Base-by-base conservation (phyloP, 1,140 invertebrate genomes). In the Chionoecetes opilio region DNA sequence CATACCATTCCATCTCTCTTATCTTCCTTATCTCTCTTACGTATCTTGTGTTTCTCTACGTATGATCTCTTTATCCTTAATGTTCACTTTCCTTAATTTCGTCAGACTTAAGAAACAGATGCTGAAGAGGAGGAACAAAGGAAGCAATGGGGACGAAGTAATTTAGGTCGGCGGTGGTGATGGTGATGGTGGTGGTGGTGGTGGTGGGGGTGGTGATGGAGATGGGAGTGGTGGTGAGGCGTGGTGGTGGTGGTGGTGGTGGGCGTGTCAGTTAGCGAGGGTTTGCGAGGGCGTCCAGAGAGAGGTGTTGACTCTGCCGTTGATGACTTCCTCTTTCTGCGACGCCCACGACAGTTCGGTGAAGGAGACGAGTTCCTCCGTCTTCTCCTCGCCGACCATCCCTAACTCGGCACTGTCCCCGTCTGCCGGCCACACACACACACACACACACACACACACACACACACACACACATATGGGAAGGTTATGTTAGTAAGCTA, bases 281-380 rank as follows among this genome's bases (percentile, higher is more conserved):
- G 88, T 95, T 82, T 93, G 91, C 37, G 93, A 94, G 37, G 92
- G 96, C 14, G 94, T 96, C 95, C 89, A 96, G n/a, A 96, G 93
- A 2, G 92, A 93, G 17, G 91, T 95, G 14, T 89, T 94, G 63
- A 96, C 95, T 17, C 90, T 34, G 26, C 94, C 94, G 26, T 93
- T 89, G 37, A 96, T 34, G 3, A 96, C 92, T 31, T 93, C 94
- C 63, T 95, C 63, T 17, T 93, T 75, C 37, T 95, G 93, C 26
- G 96, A 93, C 9, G 91, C 86, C 95, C 92, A 96, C 21, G 94
- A 96, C 0, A 96, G 90, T 87, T 96, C 94, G 6, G 96, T 96
- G 84, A 96, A 95, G 89, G 94, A 63, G 38, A 21, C 75, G 17
- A 82, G 17, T 53, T 63, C 92, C 3, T 6, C 82, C 32, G 6